A percentile compares a stretch with the other conserved stretches of the same genome.
These are phyloP conservation scores for Holcopasites calliopsidis DNA, from an alignment of 1,140 invertebrate genomes.

Conservation along the genomic window DNA sequence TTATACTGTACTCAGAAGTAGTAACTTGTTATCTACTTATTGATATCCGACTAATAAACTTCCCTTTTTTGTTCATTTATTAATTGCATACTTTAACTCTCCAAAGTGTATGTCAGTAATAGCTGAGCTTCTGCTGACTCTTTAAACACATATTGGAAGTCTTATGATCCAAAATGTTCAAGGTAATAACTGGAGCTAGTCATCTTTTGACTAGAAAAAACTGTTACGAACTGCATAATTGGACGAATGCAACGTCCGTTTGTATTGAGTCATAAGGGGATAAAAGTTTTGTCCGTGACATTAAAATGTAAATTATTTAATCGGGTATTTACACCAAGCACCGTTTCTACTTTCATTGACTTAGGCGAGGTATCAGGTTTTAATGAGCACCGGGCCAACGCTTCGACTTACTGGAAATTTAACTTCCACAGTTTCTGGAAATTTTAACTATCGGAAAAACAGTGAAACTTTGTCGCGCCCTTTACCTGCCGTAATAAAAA, in stretches of 20 bases:
- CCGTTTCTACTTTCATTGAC: constrained; percentile 19
- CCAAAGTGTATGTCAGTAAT: no score
- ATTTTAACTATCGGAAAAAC: constrained; percentile 42
- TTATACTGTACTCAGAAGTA: no score
- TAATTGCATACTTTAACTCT: no score
- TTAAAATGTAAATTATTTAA: constrained; percentile 15
- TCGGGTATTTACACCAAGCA: neutral
- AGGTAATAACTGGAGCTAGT: no score
- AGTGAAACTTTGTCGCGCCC: constrained; percentile 31
- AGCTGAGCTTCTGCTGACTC: no score
- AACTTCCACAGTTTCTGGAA: constrained; percentile 27
- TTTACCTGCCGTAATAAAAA: constrained; percentile 21
- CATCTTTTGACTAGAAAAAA: no score
- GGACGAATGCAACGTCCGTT: neutral
- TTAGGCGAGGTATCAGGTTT: constrained; percentile 7
- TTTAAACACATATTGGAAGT: no score
- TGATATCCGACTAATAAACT: no score
- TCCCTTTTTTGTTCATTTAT: no score
- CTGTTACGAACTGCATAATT: neutral
- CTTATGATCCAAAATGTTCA: no score
- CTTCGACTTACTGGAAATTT: constrained; percentile 4
- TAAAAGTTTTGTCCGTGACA: neutral
- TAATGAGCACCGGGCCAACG: constrained; percentile 11
- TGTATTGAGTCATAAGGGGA: neutral
- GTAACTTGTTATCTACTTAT: no score